Evolutionary conservation across 2,888 invertebrate species (phyloP).

Genomic region (Choristoneura rosaceana): DNA sequence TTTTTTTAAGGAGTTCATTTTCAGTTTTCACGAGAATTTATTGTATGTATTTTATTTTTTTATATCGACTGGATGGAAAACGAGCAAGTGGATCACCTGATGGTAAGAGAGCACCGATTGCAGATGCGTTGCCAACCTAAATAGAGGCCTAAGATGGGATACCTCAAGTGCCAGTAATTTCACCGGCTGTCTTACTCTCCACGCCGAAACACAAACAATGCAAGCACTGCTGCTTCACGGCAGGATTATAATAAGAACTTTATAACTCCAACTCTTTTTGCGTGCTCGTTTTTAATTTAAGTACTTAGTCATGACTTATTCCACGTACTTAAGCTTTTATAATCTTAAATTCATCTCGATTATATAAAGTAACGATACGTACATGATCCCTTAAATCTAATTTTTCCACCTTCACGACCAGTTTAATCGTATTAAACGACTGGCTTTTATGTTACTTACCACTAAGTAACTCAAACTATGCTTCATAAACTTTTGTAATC

Average conservation of each 20-base stretch:
- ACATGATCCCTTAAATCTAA: slow-evolving; percentile 45
- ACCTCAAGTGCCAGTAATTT: too few species aligned
- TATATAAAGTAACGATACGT: slow-evolving; percentile 45
- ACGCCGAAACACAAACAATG: too few species aligned
- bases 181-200: too few species aligned
- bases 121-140: too few species aligned
- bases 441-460: slow-evolving; percentile 44
- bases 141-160: too few species aligned
- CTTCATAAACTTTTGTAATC: background rate
- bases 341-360: slow-evolving; percentile 36
- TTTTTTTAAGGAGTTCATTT: background rate
- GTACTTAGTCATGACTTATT: background rate
- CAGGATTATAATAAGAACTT: background rate
- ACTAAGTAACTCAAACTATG: background rate
- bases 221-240: too few species aligned
- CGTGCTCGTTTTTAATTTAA: background rate
- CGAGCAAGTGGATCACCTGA: too few species aligned
- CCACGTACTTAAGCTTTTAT: background rate
- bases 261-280: background rate
- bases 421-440: slow-evolving; percentile 45
- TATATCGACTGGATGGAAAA: too few species aligned
- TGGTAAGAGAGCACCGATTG: too few species aligned
- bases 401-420: slow-evolving; percentile 43
- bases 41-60: too few species aligned
- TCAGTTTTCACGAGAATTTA: background rate